Base-by-base conservation (phyloP, 2,113 vertebrate species). In the Orientallactaga bullata region DNA sequence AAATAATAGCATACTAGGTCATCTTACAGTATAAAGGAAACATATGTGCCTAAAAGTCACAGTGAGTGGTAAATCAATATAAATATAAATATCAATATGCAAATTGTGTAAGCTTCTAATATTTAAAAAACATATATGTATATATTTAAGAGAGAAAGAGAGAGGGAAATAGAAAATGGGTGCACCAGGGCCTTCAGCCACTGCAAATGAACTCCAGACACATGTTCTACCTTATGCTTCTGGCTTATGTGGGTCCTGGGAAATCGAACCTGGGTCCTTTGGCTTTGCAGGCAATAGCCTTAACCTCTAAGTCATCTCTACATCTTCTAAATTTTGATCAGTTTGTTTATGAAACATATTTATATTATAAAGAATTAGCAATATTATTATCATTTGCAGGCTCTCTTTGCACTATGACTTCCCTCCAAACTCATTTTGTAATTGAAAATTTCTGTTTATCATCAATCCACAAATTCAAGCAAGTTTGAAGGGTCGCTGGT, bases 371-470 rank as follows among this genome's bases (percentile, higher is more conserved):
- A 47, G 42, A 47, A 47, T 65, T 5, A 91, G 24, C 61, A 90
- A 65, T 65, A 1, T 61, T 26, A 35, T 42, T 4, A 58, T 79
- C 63, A 87, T 71, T 80, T 63, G 16, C 10, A 94, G 80, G 16
- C 0, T 15, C 0, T 80, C 12, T 85, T 90, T 82, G 30, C 18
- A 86, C 82, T 37, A 37, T 30, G 4, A 47, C 37, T 88, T 81
- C 23, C 7, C 11, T 28, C 3, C 84, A 65, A 63, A 77, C 9
- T 28, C n/a, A 63, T 28, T 20, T 28, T 60, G 20, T 0, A 68
- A 73, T 73, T 77, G 88, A 81, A 91, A 91, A 82, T 68, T 30
- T 88, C 11, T 16, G 37, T 47, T 80, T 85, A 66, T 39, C 16
- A 23, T 37, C 47, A 69, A 42, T 78, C 2, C 18, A 39, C 63